Evolutionary conservation across 2,113 vertebrate species (phyloP), one percentile per base, ranked within the genome.

Genomic region (Coptodon rendalli): DNA sequence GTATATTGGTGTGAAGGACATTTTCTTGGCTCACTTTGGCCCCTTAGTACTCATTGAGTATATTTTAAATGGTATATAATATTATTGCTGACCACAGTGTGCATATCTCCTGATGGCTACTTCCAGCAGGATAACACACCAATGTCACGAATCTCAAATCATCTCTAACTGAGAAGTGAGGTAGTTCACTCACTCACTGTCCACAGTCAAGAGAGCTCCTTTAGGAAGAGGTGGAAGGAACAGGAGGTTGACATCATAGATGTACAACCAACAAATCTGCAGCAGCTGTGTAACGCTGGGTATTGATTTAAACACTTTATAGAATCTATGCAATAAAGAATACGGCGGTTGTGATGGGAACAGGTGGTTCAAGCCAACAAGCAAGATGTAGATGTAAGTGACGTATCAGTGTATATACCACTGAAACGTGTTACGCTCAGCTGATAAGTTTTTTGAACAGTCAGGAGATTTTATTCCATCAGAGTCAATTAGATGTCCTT

Each of bases 361-460:
- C 24, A 76, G 16, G 40, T 16, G 71, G 43, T 76, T 9, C 24
- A 76, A 76, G 14, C 71, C 14, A 27, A 2, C 16, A 76, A 48
- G 68, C 9, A 29, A 76, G 43, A 0, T 48, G 40, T 48, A 11
- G 43, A 29, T 48, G 43, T 63, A 76, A 19, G 40, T 48, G 68
- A 24, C 14, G 2, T 14, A 0, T 45, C 0, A 19, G 68, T 76
- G 43, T 48, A 31, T 19, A 29, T 48, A 50, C 14, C 16, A 12
- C 24, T 17, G 43, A 29, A 76, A 48, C 1, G 16, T 76, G 14
- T 19, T 48, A 11, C 6, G 0, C 43, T 76, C 16, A 76, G 9
- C 40, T 45, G 31, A 27, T 0, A 29, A 0, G 24, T 48, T 76
- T 29, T 10, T 27, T 27, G 17, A 73, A 66, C 19, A 3, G 4